These are phyloP conservation scores for Andrena trimmerana DNA, from an alignment of 2,888 invertebrate genomes.

Conservation along the genomic window DNA sequence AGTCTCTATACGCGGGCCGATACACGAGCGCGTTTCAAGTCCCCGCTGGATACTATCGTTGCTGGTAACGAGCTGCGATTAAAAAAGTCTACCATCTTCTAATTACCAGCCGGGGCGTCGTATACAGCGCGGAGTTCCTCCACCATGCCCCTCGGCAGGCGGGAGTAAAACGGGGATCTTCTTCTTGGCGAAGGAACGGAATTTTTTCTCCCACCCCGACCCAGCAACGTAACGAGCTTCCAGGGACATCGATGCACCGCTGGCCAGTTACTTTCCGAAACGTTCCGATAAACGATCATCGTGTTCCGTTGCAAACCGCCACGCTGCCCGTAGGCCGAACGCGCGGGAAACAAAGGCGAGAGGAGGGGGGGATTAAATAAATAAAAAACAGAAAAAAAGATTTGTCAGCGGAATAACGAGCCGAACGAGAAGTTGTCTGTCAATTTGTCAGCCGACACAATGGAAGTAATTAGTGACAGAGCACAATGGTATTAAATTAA, in stretches of 20 bases:
- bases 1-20: constrained; percentile 18
- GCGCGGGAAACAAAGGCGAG: background rate
- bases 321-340: background rate
- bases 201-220: constrained; percentile 34
- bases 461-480: constrained; percentile 41
- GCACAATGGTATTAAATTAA: constrained; percentile 50
- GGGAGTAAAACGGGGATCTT: constrained; percentile 26
- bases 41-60: constrained; percentile 50
- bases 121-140: background rate
- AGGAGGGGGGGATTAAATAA: background rate
- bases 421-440: constrained; percentile 42
- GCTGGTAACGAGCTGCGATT: constrained; percentile 54
- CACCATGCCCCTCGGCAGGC: background rate
- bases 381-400: constrained; percentile 7
- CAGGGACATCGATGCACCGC: background rate
- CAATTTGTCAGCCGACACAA: constrained; percentile 34
- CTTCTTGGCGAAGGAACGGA: constrained; percentile 45
- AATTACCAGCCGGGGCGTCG: constrained; percentile 55
- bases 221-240: background rate
- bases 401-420: constrained; percentile 32
- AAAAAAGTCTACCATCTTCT: constrained; percentile 43
- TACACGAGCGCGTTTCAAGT: constrained; percentile 27
- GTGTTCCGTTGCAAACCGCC: background rate
- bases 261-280: background rate
- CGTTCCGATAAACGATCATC: constrained; percentile 2